A percentile compares a stretch with the other conserved stretches of the same genome.
Evolutionary conservation across 2,797 vertebrate genomes (phyloP).

Genomic region (Choloepus didactylus): DNA sequence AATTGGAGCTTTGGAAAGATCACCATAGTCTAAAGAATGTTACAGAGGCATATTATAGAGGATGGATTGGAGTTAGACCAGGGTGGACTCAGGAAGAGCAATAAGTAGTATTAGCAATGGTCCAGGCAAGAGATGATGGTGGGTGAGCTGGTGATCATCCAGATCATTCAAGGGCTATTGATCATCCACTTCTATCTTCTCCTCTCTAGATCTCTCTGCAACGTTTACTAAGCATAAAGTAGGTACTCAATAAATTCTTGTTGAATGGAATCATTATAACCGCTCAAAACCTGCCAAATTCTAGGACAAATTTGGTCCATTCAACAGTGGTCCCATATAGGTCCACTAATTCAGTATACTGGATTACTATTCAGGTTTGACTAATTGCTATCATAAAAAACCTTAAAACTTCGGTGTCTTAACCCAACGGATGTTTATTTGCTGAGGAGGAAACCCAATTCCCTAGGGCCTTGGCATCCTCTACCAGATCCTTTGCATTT

Average conservation of each 20-base stretch:
- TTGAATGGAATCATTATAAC: not conserved
- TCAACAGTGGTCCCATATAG: not conserved
- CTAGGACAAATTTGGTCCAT: not conserved
- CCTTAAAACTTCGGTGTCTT: not conserved
- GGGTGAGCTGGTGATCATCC: not conserved
- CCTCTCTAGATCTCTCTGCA: not conserved
- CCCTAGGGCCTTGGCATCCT: not conserved
- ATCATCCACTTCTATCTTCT: not conserved
- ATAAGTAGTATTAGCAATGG: not conserved
- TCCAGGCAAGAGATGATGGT: not conserved
- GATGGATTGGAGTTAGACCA: not conserved
- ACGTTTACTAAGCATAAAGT: not conserved
- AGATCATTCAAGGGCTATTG: not conserved
- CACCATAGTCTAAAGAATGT: not conserved
- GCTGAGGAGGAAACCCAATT: not conserved
- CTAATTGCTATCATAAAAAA: not conserved
- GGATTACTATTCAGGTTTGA: not conserved
- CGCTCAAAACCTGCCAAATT: not conserved
- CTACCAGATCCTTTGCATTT: not conserved
- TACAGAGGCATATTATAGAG: not conserved
- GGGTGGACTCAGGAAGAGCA: not conserved
- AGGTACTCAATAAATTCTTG: not conserved
- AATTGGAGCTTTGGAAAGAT: not conserved
- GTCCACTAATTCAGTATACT: not conserved
- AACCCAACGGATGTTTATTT: not conserved